Evolutionary conservation across 2,797 vertebrate species (phyloP).

Genomic region (Choloepus didactylus): DNA sequence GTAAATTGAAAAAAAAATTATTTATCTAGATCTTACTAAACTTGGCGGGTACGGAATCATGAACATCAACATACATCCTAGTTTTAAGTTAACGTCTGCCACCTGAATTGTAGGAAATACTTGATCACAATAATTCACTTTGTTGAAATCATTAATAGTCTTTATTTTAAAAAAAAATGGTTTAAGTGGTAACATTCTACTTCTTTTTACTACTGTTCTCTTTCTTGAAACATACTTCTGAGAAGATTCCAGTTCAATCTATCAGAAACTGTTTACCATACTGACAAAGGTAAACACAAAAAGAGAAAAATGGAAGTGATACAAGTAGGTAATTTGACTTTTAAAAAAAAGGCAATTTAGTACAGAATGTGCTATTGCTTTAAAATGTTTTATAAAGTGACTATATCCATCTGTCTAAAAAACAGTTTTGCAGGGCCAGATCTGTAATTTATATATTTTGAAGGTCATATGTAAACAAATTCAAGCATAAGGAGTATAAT

Average conservation of each 20-base stretch:
- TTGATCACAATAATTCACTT: constrained; percentile 29
- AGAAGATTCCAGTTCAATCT: not conserved
- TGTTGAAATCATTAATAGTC: not conserved
- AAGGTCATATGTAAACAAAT: not conserved
- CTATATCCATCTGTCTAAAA: not conserved
- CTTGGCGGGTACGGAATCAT: not conserved
- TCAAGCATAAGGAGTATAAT: not conserved
- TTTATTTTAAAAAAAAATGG: not conserved
- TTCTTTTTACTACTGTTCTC: not conserved
- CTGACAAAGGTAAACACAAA: not conserved
- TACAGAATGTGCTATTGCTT: not conserved
- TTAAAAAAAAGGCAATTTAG: not conserved
- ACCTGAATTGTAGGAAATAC: not conserved
- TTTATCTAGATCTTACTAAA: not conserved
- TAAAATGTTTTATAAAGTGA: not conserved
- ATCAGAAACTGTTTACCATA: not conserved
- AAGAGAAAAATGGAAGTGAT: not conserved
- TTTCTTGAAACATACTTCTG: not conserved
- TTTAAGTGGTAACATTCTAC: not conserved
- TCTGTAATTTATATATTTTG: not conserved
- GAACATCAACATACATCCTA: not conserved
- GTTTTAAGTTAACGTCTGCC: not conserved
- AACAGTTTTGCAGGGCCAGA: not conserved
- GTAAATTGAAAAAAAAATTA: not conserved
- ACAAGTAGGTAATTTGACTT: not conserved